Evolutionary conservation across 2,888 invertebrate species (phyloP).

Genomic region (Caenorhabditis sp.): DNA sequence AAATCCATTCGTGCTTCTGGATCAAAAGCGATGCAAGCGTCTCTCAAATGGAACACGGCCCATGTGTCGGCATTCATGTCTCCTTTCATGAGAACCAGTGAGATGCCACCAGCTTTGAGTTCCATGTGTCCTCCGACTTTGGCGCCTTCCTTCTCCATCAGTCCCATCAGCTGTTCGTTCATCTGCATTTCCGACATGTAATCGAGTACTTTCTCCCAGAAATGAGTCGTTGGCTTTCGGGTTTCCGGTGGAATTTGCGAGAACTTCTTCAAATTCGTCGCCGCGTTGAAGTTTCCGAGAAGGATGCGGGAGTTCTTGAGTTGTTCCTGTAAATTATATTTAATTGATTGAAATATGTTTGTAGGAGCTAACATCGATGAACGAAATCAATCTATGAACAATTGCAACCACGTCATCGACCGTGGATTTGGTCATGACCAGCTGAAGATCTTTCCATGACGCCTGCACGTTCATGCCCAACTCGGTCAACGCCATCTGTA

Average conservation of each 20-base stretch:
- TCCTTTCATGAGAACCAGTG: slow-evolving; percentile 80
- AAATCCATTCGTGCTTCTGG: slow-evolving; percentile 66
- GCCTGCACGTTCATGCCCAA: slow-evolving; percentile 67
- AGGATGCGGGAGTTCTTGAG: slow-evolving; percentile 73
- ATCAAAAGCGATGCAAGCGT: slow-evolving; percentile 72
- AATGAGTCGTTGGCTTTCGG: slow-evolving; percentile 50
- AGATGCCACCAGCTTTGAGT: slow-evolving; percentile 73
- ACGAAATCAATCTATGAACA: slow-evolving; percentile 96
- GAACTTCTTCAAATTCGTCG: slow-evolving; percentile 28
- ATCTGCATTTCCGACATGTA: slow-evolving; percentile 67
- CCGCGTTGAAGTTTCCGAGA: slow-evolving; percentile 65
- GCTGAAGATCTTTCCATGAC: slow-evolving; percentile 96
- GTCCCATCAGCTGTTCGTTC: slow-evolving; percentile 58
- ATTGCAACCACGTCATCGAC: slow-evolving; percentile 97
- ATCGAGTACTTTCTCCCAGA: slow-evolving; percentile 71
- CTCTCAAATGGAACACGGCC: slow-evolving; percentile 80
- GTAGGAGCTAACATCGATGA: slow-evolving; percentile 88
- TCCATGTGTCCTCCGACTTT: slow-evolving; percentile 75
- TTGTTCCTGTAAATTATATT: slow-evolving; percentile 76
- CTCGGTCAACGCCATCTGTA: slow-evolving; percentile 34
- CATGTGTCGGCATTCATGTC: slow-evolving; percentile 80
- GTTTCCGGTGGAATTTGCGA: slow-evolving; percentile 10
- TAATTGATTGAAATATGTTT: not conserved
- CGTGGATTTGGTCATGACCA: slow-evolving; percentile 97
- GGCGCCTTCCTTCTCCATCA: slow-evolving; percentile 63